Evolutionary conservation across 2,888 invertebrate species (phyloP), one percentile per base, ranked within the genome.

Genomic region (Zygogramma bicolorata): DNA sequence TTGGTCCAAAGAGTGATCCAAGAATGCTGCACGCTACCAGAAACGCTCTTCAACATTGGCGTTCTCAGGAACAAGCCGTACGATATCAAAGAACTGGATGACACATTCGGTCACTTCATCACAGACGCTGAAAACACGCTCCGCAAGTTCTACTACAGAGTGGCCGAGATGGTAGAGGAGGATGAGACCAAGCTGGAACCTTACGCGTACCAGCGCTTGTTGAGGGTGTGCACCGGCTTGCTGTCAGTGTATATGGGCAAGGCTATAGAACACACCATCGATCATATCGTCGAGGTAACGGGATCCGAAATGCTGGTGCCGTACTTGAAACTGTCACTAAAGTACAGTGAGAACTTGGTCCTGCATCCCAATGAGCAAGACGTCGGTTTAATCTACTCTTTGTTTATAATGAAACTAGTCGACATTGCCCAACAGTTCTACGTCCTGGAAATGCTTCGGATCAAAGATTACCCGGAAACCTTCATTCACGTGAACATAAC

Each of bases 221-320:
- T 82, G 38, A 75, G 73, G 38, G 77, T 80, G 6, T 81, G 81
- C 31, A 85, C 85, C 27, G 88, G 87, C 27, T 83, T 92, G 1
- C 88, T 92, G 70, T 88, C 89, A 42, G 88, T 90, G 80, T 91
- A 92, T 85, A 89, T 95, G 78, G 91, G 92, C 78, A 90, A 91
- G 79, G 82, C 92, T 34, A 92, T 94, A 88, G 90, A 91, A 62
- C 88, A 90, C 65, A 93, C 94, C 6, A 90, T 94, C 58, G 88
- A 91, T 53, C 89, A 91, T 75, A 86, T 94, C 6, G 89, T 92
- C 70, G 87, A 90, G 0, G 85, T 89, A 6, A 88, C 93, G 8
- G 87, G 88, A 67, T 85, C 89, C 76, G 87, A 89, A 1, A 86
- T 89, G 4, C 85, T 86, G 46, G 90, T 92, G 62, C 93, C 94